These are phyloP conservation scores for Pituophis catenifer DNA, from an alignment of 2,113 vertebrate species.

Conservation along the genomic window DNA sequence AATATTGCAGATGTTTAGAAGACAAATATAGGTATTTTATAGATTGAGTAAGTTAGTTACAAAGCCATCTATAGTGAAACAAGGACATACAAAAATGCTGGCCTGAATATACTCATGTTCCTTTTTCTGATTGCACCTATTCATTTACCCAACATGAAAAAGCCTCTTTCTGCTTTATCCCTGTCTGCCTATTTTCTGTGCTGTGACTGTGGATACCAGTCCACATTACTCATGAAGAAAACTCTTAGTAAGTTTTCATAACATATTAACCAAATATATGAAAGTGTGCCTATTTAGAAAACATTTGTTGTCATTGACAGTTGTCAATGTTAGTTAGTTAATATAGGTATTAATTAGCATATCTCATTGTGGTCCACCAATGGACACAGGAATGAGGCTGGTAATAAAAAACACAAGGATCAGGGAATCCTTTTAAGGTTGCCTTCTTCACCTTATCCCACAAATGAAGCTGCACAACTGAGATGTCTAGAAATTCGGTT, in stretches of 20 bases:
- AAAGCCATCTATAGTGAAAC: neutral
- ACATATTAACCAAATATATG: neutral
- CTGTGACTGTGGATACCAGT: neutral
- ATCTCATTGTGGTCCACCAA: neutral
- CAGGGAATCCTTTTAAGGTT: neutral
- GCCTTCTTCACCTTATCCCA: neutral
- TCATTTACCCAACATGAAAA: neutral
- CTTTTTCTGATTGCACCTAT: neutral
- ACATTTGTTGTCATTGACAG: neutral
- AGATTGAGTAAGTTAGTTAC: neutral
- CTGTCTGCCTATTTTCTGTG: neutral
- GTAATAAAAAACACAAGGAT: neutral
- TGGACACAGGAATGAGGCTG: neutral
- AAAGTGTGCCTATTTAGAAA: neutral
- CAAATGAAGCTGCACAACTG: neutral
- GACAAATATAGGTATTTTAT: neutral
- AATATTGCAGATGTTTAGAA: neutral
- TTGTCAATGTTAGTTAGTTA: neutral
- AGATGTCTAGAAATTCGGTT: neutral
- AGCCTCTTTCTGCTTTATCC: neutral
- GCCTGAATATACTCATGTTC: neutral
- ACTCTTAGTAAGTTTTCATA: neutral
- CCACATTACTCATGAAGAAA: neutral
- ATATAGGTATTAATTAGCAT: neutral
- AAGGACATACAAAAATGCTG: neutral